phyloP scores from a whole-genome alignment of 2,113 vertebrate species.

The Rhineura floridana region DNA sequence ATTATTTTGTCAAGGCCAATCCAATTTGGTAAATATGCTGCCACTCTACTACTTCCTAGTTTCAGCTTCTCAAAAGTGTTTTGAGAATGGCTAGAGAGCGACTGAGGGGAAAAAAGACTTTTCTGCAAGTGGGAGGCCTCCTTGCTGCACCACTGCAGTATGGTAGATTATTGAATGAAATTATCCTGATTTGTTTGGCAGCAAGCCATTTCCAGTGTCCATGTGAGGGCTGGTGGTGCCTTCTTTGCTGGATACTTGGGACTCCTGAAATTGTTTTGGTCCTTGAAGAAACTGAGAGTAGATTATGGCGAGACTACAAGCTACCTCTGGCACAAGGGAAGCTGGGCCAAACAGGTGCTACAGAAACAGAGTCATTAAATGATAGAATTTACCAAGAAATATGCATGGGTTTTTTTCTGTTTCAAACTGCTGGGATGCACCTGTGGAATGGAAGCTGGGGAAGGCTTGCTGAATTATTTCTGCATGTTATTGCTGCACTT shows the following conservation, averaged over 20 bases:
- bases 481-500: conserved; percentile 66
- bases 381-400: not conserved
- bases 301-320: not conserved
- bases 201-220: not conserved
- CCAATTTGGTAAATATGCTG: conserved; percentile 40
- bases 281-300: not conserved
- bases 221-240: not conserved
- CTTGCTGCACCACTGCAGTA: not conserved
- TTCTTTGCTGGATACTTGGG: conserved; percentile 5
- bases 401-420: not conserved
- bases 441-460: rapidly evolving
- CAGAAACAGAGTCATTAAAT: not conserved
- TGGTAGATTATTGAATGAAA: not conserved
- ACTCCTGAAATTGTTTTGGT: not conserved
- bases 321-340: conserved; percentile 14
- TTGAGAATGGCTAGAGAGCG: conserved; percentile 24
- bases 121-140: not conserved
- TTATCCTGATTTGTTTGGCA: not conserved
- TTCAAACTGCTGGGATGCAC: not conserved
- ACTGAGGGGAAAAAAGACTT: conserved; percentile 51
- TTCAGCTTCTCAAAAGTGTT: conserved; percentile 40
- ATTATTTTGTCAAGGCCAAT: conserved; percentile 29
- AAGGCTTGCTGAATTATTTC: conserved; percentile 25
- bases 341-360: not conserved
- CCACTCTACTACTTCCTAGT: conserved; percentile 34